These are phyloP conservation scores for Batillaria attramentaria DNA, from an alignment of 1,140 invertebrate genomes.

Conservation along the genomic window DNA sequence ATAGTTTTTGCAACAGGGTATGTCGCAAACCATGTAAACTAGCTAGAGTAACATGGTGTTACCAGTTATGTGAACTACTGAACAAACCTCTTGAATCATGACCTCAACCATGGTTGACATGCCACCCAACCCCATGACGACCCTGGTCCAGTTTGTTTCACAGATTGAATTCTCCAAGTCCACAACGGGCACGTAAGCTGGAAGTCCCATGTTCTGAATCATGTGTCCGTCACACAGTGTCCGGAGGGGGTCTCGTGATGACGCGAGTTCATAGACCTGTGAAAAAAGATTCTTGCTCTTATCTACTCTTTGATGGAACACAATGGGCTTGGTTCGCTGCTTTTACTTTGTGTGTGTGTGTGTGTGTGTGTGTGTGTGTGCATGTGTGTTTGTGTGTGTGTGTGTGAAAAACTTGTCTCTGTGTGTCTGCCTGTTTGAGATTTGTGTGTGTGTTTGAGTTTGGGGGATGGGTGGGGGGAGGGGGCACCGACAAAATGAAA, in stretches of 20 bases:
- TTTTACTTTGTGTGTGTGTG: too few relatives aligned
- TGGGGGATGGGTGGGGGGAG: too few relatives aligned
- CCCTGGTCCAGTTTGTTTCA: conserved; percentile 45
- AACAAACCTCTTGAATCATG: conserved; percentile 14
- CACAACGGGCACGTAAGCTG: conserved; percentile 37
- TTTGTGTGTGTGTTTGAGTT: too few relatives aligned
- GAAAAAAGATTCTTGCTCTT: too few relatives aligned
- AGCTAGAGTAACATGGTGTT: not conserved
- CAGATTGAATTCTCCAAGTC: conserved; percentile 44
- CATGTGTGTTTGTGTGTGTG: too few relatives aligned
- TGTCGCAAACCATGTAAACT: not conserved
- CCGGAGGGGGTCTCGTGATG: conserved; percentile 26
- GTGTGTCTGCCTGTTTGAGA: too few relatives aligned
- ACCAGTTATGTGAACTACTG: not conserved
- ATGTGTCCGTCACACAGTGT: conserved; percentile 44
- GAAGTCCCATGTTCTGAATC: conserved; percentile 43
- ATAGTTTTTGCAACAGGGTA: not conserved
- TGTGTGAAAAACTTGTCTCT: too few relatives aligned
- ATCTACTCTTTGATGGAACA: too few relatives aligned
- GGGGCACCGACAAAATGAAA: too few relatives aligned
- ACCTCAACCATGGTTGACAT: not conserved
- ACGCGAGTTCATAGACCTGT: conserved; percentile 30
- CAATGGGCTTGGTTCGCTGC: too few relatives aligned
- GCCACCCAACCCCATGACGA: conserved; percentile 20
- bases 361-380: too few relatives aligned